Conservation (phyloP, 2,888 invertebrate species). For the Odontocerum albicorne region DNA sequence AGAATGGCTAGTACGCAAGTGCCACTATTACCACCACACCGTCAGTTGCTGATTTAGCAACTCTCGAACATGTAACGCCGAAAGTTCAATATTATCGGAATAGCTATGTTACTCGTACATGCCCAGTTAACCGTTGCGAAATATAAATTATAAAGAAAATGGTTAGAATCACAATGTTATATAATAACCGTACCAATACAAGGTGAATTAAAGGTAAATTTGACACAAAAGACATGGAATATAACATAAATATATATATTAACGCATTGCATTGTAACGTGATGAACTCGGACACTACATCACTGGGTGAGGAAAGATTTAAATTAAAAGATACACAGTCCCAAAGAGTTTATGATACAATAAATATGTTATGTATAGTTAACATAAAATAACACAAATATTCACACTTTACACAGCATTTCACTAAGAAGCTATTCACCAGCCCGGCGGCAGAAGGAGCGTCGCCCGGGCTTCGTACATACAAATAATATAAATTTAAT, state of each 20-base stretch:
- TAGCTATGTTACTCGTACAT: too few species aligned
- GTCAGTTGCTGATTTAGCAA: too few species aligned
- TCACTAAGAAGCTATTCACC: conserved; percentile 2
- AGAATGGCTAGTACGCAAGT: too few species aligned
- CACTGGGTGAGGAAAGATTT: too few species aligned
- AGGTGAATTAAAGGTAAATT: conserved; percentile 4
- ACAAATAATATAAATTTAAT: conserved; percentile 9
- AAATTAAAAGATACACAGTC: neutral
- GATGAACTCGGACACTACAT: too few species aligned
- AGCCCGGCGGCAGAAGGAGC: neutral
- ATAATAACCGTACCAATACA: conserved; percentile 4
- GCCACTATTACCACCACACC: too few species aligned
- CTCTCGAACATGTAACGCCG: too few species aligned
- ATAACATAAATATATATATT: conserved; percentile 12
- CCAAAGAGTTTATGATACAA: conserved; percentile 4
- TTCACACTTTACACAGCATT: conserved; percentile 8
- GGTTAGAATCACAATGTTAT: too few species aligned
- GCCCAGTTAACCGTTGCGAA: too few species aligned
- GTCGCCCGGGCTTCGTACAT: neutral
- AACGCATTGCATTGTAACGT: conserved; percentile 6
- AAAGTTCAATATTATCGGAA: too few species aligned
- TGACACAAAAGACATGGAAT: conserved; percentile 12
- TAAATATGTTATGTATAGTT: conserved; percentile 13
- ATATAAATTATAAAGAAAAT: too few species aligned
- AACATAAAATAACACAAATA: conserved; percentile 14